Conservation (phyloP, 2,888 invertebrate species). For the Catocala sponsa region DNA sequence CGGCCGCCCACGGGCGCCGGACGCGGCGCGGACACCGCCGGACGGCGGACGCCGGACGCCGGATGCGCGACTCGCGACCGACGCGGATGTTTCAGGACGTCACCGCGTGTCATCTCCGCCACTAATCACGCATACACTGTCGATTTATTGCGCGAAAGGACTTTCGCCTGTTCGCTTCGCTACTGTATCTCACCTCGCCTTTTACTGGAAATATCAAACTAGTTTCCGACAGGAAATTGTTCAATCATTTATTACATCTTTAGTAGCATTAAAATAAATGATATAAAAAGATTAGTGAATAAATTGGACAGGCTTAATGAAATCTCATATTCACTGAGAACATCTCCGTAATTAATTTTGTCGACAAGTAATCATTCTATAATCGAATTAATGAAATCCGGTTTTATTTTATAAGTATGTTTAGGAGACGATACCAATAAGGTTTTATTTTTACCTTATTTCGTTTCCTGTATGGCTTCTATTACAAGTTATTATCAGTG, state of each 20-base stretch:
- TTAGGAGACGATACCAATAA: conserved; percentile 34
- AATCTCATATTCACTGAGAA: conserved; percentile 51
- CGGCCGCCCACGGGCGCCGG: conserved; percentile 74
- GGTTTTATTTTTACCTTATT: conserved; percentile 27
- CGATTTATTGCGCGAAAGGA: conserved; percentile 43
- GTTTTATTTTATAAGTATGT: conserved; percentile 48
- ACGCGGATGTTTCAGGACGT: conserved; percentile 22
- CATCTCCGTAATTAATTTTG: conserved; percentile 52
- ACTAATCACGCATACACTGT: conserved; percentile 34
- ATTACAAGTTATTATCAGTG: conserved; percentile 5
- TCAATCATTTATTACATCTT: conserved; percentile 50
- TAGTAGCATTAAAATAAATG: conserved; percentile 49
- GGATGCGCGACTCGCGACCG: conserved; percentile 40
- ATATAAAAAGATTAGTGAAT: conserved; percentile 49
- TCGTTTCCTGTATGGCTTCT: conserved; percentile 32
- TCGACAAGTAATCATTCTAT: conserved; percentile 50
- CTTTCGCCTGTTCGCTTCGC: conserved; percentile 40
- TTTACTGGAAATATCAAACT: conserved; percentile 30
- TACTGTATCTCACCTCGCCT: conserved; percentile 22
- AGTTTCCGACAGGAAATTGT: conserved; percentile 52
- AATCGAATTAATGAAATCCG: conserved; percentile 54
- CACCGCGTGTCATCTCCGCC: conserved; percentile 29
- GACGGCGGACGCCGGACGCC: conserved; percentile 45
- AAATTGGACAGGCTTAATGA: conserved; percentile 48
- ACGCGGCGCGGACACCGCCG: conserved; percentile 49